A percentile compares a stretch with the other conserved stretches of the same genome.
These are phyloP conservation scores for Onychomys arenicola DNA, from an alignment of 2,797 vertebrate species.

Conservation along the genomic window DNA sequence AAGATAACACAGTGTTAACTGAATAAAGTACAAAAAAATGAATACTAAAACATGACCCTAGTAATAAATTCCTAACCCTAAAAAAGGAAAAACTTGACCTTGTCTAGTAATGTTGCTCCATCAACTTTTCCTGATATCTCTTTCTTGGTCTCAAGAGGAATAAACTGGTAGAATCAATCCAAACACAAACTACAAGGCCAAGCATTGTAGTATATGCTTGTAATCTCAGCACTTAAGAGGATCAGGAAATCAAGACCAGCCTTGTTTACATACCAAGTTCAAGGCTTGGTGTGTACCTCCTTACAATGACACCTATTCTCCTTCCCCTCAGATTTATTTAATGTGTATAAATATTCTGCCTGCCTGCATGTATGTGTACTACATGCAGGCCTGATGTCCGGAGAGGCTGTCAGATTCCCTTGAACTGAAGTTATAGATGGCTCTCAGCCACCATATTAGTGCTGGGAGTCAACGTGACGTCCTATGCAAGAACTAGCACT, in stretches of 20 bases:
- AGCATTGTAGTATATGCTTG: not conserved
- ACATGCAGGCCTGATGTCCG: not conserved
- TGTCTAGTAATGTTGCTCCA: slow-evolving; percentile 25
- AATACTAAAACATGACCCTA: not conserved
- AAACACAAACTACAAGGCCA: not conserved
- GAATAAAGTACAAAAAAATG: not conserved
- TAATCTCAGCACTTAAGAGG: not conserved
- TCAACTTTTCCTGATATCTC: slow-evolving; percentile 59
- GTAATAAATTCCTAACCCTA: slow-evolving; percentile 45
- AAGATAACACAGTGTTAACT: not conserved
- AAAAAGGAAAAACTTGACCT: slow-evolving; percentile 54
- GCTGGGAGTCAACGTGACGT: not conserved
- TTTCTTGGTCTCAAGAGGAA: slow-evolving; percentile 44
- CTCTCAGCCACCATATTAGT: not conserved
- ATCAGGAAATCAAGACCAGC: not conserved
- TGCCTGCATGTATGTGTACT: not conserved
- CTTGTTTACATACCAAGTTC: not conserved
- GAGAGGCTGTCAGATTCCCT: not conserved
- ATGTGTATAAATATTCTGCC: not conserved
- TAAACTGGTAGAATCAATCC: slow-evolving; percentile 10
- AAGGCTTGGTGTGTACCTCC: not conserved
- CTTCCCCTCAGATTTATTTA: not conserved
- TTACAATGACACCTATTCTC: not conserved
- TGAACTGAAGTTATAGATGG: not conserved
- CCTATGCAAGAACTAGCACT: not conserved